Evolutionary conservation across 2,888 invertebrate species (phyloP).

Genomic region (Malachius bipustulatus): DNA sequence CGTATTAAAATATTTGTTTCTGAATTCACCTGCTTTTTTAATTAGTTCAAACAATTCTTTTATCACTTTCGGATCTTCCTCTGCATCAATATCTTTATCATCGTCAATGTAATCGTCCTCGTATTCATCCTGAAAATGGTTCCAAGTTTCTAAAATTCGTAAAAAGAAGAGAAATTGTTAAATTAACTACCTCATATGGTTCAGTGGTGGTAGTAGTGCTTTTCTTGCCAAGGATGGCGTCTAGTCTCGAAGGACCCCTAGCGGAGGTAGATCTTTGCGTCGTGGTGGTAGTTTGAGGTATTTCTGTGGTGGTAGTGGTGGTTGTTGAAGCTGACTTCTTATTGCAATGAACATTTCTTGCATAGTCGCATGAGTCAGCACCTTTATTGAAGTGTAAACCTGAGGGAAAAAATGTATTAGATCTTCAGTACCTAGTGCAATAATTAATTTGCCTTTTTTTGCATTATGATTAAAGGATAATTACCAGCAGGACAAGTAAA

Average conservation of each 20-base stretch:
- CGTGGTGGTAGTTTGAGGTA: slow-evolving; percentile 39
- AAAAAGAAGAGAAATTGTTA: no score
- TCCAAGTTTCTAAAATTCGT: slow-evolving; percentile 20
- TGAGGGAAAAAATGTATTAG: slow-evolving; percentile 28
- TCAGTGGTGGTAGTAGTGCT: slow-evolving; percentile 30
- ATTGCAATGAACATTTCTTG: slow-evolving; percentile 75
- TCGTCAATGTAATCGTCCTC: slow-evolving; percentile 41
- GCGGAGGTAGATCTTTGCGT: slow-evolving; percentile 27
- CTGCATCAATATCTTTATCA: slow-evolving; percentile 36
- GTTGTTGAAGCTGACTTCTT: slow-evolving; percentile 43
- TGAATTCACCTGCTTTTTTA: slow-evolving; percentile 61
- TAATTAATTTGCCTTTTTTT: not conserved
- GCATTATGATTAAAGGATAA: slow-evolving; percentile 1
- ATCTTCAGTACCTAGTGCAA: slow-evolving; percentile 1
- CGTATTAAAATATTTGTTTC: not conserved
- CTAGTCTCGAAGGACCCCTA: slow-evolving; percentile 32
- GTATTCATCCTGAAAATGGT: slow-evolving; percentile 37
- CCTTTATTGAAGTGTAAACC: slow-evolving; percentile 84
- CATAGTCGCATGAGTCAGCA: slow-evolving; percentile 86
- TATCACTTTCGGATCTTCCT: slow-evolving; percentile 65
- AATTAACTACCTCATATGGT: slow-evolving; percentile 26
- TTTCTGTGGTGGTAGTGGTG: slow-evolving; percentile 34
- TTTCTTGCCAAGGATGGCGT: slow-evolving; percentile 33
- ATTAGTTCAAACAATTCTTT: slow-evolving; percentile 75
- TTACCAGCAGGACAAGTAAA: slow-evolving; percentile 85